A percentile compares a stretch with the other conserved stretches of the same genome.
phyloP scores from a whole-genome alignment of 1,140 invertebrate species.

The Cyclargus thomasi region DNA sequence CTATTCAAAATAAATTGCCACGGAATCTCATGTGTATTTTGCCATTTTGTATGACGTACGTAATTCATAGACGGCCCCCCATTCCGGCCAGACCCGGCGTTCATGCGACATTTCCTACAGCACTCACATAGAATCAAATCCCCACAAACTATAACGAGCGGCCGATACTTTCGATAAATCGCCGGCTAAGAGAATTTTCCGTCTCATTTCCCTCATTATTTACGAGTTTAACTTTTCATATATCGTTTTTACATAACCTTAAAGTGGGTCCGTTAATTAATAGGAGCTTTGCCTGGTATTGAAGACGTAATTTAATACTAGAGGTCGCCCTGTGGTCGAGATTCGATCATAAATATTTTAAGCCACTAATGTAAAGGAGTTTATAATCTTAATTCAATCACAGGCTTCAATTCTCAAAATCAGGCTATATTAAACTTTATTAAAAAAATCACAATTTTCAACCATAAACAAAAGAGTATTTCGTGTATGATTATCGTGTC shows the following conservation, averaged over 20 bases:
- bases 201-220: slow-evolving; percentile 28
- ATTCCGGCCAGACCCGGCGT: slow-evolving; percentile 33
- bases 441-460: too few species aligned
- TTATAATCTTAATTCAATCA: too few species aligned
- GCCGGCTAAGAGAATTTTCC: slow-evolving; percentile 34
- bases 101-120: slow-evolving; percentile 56
- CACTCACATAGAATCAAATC: slow-evolving; percentile 57
- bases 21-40: too few species aligned
- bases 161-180: slow-evolving; percentile 37
- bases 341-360: not conserved
- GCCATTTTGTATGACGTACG: too few species aligned
- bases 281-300: not conserved
- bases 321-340: too few species aligned
- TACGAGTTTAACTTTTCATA: slow-evolving; percentile 20
- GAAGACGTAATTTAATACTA: not conserved
- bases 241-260: slow-evolving; percentile 9
- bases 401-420: too few species aligned
- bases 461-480: too few species aligned
- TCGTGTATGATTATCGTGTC: too few species aligned
- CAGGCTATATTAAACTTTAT: too few species aligned
- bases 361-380: too few species aligned
- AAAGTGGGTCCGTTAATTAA: not conserved
- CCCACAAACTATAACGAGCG: slow-evolving; percentile 42
- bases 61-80: too few species aligned
- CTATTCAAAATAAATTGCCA: too few species aligned